Percentiles rank a stretch among this genome's conserved stretches.
Evolutionary conservation across 2,888 invertebrate species (phyloP).

Genomic region (Ornithoptera alexandrae): DNA sequence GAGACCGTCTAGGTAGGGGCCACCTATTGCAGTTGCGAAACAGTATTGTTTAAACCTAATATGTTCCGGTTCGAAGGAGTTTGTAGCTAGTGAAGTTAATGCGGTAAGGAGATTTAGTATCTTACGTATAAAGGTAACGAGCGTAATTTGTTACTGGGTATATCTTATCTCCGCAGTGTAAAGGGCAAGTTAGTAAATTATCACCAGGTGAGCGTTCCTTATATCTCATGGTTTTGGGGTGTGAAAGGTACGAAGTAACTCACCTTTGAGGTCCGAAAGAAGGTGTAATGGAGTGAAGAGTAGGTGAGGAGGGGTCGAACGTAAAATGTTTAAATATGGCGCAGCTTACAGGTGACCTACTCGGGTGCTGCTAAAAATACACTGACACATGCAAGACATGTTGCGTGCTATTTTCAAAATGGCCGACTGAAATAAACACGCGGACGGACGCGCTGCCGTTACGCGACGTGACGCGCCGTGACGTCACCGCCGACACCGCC

Average conservation of each 20-base stretch:
- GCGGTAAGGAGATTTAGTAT: too few species aligned
- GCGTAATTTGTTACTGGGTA: too few species aligned
- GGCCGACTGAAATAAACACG: conserved; percentile 53
- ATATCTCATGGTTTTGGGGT: conserved; percentile 16
- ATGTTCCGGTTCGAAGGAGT: too few species aligned
- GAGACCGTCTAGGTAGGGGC: too few species aligned
- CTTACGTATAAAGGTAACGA: too few species aligned
- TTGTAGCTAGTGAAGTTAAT: too few species aligned
- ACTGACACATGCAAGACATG: conserved; percentile 63
- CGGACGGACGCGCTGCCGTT: conserved; percentile 56
- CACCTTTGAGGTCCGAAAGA: not conserved
- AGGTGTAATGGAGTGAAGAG: too few species aligned
- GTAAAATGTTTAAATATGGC: conserved; percentile 23
- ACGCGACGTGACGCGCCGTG: conserved; percentile 66
- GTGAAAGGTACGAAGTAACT: conserved; percentile 25
- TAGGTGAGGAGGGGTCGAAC: not conserved
- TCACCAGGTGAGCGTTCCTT: too few species aligned
- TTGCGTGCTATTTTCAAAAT: conserved; percentile 62
- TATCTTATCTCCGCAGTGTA: too few species aligned
- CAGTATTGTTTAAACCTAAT: too few species aligned
- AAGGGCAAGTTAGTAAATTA: too few species aligned
- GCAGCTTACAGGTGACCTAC: conserved; percentile 58
- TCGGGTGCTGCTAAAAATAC: conserved; percentile 60
- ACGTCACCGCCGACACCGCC: conserved; percentile 53
- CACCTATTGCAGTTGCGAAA: too few species aligned